These are phyloP conservation scores for Chaenocephalus aceratus DNA, from an alignment of 2,113 vertebrate species.

Conservation along the genomic window DNA sequence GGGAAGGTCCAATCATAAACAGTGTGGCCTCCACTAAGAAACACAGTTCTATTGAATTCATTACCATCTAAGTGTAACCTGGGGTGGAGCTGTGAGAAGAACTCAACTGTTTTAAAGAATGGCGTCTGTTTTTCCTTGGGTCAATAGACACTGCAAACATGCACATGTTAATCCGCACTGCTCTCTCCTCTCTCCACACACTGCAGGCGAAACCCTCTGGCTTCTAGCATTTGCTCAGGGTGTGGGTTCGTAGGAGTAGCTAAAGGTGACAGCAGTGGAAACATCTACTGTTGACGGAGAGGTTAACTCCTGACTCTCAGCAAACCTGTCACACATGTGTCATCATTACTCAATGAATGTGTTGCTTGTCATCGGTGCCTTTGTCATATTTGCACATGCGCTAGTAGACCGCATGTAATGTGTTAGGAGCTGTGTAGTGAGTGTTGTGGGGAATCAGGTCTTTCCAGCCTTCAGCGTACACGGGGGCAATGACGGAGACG, in stretches of 20 bases:
- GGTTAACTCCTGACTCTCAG: conserved; percentile 21
- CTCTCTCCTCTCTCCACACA: background rate
- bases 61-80: background rate
- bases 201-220: background rate
- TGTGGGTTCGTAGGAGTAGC: conserved; percentile 13
- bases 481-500: conserved; percentile 18
- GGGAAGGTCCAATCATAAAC: conserved; percentile 14
- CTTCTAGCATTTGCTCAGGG: conserved; percentile 23
- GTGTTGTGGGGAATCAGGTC: conserved; percentile 60
- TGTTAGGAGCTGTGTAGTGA: conserved; percentile 9
- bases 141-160: background rate
- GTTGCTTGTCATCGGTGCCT: conserved; percentile 8
- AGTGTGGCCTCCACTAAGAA: background rate
- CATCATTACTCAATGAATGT: conserved; percentile 3
- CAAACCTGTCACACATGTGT: conserved; percentile 8
- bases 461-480: conserved; percentile 45
- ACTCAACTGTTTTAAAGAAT: background rate
- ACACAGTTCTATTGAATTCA: background rate
- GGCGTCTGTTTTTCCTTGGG: background rate
- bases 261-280: conserved; percentile 43
- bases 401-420: background rate
- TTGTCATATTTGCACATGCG: background rate
- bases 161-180: conserved; percentile 16
- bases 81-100: background rate
- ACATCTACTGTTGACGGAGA: conserved; percentile 37